A percentile compares a stretch with the other conserved stretches of the same genome.
Conservation (phyloP, 2,888 invertebrate species). For the Tolmerus cingulatus region DNA sequence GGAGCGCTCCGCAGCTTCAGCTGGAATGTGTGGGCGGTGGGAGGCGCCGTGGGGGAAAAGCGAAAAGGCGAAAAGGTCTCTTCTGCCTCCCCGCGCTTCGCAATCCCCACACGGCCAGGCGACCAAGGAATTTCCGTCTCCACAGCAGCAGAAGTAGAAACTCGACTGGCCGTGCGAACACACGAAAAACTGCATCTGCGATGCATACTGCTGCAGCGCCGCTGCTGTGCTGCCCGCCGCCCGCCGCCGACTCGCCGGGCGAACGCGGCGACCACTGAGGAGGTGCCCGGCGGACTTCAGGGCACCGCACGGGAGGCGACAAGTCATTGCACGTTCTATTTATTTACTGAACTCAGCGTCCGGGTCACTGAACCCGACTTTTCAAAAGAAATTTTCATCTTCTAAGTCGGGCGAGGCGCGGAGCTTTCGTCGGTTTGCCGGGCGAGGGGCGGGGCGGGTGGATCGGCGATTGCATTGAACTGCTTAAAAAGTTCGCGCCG, state of each 20-base stretch:
- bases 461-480: neutral
- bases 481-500: neutral
- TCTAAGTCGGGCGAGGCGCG: constrained; percentile 13
- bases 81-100: neutral
- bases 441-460: neutral
- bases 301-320: constrained; percentile 14
- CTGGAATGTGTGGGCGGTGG: constrained; percentile 7
- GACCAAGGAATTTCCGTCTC: constrained; percentile 4
- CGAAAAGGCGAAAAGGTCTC: constrained; percentile 11
- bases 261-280: neutral
- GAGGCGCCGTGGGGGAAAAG: neutral
- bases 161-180: neutral
- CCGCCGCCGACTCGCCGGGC: neutral
- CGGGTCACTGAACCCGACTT: constrained; percentile 43
- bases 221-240: neutral
- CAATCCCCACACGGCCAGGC: neutral
- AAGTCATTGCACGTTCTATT: constrained; percentile 42
- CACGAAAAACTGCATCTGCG: constrained; percentile 41
- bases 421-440: neutral
- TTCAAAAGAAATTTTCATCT: constrained; percentile 19
- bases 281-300: neutral
- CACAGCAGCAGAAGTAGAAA: neutral
- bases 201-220: neutral
- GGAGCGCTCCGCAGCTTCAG: neutral
- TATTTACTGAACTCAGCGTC: constrained; percentile 41